Base-by-base conservation (phyloP, 2,888 invertebrate species). In the Philopedon plagiatum region DNA sequence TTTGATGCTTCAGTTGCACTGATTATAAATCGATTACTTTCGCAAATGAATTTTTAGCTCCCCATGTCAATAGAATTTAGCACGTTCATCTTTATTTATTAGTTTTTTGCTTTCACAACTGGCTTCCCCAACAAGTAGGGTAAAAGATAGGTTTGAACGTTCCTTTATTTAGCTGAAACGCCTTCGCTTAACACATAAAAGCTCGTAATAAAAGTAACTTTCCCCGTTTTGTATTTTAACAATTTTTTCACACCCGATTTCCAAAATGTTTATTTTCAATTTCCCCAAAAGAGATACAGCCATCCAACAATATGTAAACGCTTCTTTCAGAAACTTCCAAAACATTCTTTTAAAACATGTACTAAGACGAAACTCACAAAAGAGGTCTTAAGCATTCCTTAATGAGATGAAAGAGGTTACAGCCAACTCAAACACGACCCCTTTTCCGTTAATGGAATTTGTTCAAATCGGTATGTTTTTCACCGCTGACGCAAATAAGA, bases 241-340 rank as follows among this genome's bases (percentile, higher is more conserved):
- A 4, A 34, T n/a, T 41, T 41, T 41, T 13, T 8, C 44, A 19
- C 9, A 44, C 18, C 34, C 41, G 15, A 44, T 44, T 26, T 26
- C 34, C 21, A 13, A 39, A 64, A 64, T 64, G 41, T 64, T 64
- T 64, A 64, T 64, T 64, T 64, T 64, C 64, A 34, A 64, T 66
- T 66, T 66, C 26, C 13, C 44, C 18, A 23, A 23, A 46, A 66
- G 57, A 44, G 57, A 44, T 44, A 66, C 57, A 57, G 21, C 49
- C 37, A 5, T 29, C 46, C 15, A 66, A 66, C 32, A 57, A 66
- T 56, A 58, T 57, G 58, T 66, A 56, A 56, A 57, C 21, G 44
- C 58, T 58, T 5, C 66, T 32, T 64, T 54, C 29, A 64, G 56
- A 64, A 23, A 34, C 54, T 54, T 64, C 56, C 51, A 57, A 57